Evolutionary conservation across 2,888 invertebrate species (phyloP).

Genomic region (Orthosia cruda): DNA sequence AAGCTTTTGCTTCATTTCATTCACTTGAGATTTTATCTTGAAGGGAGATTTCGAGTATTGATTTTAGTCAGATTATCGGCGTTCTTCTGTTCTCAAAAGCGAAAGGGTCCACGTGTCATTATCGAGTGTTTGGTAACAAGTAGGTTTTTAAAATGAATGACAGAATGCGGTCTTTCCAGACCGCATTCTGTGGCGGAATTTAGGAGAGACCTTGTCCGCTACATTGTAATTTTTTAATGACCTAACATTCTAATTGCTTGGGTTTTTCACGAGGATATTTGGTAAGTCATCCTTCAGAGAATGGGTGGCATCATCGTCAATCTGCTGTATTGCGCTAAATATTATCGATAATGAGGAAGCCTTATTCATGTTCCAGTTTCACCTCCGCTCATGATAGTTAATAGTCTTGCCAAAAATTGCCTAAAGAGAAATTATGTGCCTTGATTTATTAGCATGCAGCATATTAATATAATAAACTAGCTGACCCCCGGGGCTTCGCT

Average conservation of each 20-base stretch:
- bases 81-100: background rate
- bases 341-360: background rate
- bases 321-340: background rate
- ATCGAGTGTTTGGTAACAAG: background rate
- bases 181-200: background rate
- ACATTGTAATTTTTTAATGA: background rate
- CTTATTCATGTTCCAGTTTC: background rate
- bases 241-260: background rate
- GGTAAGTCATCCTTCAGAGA: background rate
- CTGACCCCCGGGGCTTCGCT: too few species aligned
- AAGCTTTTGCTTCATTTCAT: slow-evolving; percentile 53
- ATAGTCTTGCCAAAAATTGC: background rate
- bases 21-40: slow-evolving; percentile 46
- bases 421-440: background rate
- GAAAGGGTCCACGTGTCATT: background rate
- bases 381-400: background rate
- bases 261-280: slow-evolving; percentile 8
- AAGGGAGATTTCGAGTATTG: slow-evolving; percentile 25
- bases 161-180: background rate
- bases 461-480: background rate
- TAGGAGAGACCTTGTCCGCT: background rate
- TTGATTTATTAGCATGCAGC: background rate
- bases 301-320: background rate
- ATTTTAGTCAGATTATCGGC: slow-evolving; percentile 8
- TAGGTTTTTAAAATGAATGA: too few species aligned